Evolutionary conservation across 2,888 invertebrate species (phyloP).

Genomic region (Torymus auratus): DNA sequence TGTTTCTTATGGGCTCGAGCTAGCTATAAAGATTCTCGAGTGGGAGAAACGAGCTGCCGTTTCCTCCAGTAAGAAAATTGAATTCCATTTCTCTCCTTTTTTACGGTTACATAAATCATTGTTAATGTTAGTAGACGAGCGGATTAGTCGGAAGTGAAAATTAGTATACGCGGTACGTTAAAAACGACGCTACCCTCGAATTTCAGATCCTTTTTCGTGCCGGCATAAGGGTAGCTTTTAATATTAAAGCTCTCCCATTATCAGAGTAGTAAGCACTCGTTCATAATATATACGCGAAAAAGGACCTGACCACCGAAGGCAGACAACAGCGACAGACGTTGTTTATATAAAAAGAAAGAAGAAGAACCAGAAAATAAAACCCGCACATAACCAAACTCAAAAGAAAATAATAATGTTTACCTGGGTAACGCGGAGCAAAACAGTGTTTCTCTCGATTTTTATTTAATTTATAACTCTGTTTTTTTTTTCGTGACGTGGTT

Average conservation of each 20-base stretch:
- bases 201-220: slow-evolving; percentile 29
- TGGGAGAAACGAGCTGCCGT: too few species aligned
- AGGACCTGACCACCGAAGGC: too few species aligned
- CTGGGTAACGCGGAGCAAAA: slow-evolving; percentile 71
- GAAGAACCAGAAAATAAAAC: slow-evolving; percentile 32
- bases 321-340: too few species aligned
- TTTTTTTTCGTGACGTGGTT: slow-evolving; percentile 65
- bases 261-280: too few species aligned
- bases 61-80: slow-evolving; percentile 5
- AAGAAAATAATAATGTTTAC: slow-evolving; percentile 65
- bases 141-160: slow-evolving; percentile 25
- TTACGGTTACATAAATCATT: not conserved
- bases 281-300: too few species aligned
- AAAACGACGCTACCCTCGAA: slow-evolving; percentile 27
- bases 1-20: too few species aligned
- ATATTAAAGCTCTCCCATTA: too few species aligned
- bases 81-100: not conserved
- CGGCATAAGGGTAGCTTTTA: too few species aligned
- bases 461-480: too few species aligned
- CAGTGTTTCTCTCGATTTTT: slow-evolving; percentile 61
- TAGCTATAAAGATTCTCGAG: too few species aligned
- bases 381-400: slow-evolving; percentile 34
- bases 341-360: slow-evolving; percentile 3
- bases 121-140: slow-evolving; percentile 21
- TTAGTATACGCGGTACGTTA: slow-evolving; percentile 21